phyloP scores from a whole-genome alignment of 1,140 invertebrate genomes.

The Cepaea nemoralis region DNA sequence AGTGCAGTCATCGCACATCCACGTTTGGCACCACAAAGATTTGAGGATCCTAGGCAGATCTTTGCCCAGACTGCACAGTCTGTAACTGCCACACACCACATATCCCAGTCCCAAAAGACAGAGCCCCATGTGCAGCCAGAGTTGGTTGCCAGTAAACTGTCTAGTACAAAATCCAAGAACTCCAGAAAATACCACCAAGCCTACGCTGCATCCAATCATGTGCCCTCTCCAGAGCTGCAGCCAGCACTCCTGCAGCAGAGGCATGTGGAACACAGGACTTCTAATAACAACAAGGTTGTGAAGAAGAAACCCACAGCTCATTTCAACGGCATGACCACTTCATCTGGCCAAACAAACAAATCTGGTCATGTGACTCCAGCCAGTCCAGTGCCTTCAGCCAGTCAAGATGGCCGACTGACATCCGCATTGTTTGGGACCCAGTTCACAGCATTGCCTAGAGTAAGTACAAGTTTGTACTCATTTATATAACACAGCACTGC shows the following conservation, averaged over 20 bases:
- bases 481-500: neutral
- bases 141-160: neutral
- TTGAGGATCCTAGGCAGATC: constrained; percentile 28
- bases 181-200: constrained; percentile 3
- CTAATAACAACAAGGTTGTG: neutral
- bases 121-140: neutral
- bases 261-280: neutral
- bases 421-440: constrained; percentile 48
- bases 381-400: neutral
- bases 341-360: neutral
- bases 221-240: constrained; percentile 20
- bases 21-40: neutral
- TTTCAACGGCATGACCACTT: constrained; percentile 12
- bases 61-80: constrained; percentile 23
- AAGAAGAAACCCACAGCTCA: neutral
- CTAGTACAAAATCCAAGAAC: constrained; percentile 1
- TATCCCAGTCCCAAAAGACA: neutral
- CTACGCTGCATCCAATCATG: neutral
- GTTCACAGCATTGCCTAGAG: constrained; percentile 46
- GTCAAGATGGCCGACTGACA: constrained; percentile 36
- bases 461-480: constrained; percentile 28
- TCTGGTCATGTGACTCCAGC: neutral
- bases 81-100: constrained; percentile 6
- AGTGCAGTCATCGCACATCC: neutral
- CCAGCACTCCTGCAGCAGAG: neutral